phyloP scores from a whole-genome alignment of 2,888 invertebrate species.

The Cremastinae sp. region DNA sequence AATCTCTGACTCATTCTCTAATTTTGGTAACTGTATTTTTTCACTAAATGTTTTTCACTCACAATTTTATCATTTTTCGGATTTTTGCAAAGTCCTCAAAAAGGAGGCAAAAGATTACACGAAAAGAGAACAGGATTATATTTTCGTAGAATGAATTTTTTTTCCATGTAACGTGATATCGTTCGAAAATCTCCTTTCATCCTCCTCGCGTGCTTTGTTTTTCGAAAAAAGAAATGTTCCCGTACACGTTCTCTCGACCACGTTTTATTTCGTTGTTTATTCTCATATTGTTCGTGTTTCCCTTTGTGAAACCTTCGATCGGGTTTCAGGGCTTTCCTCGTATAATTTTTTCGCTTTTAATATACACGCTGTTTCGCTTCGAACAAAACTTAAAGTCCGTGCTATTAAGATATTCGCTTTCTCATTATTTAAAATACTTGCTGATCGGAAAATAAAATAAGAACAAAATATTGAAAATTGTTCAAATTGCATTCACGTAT shows the following conservation, averaged over 20 bases:
- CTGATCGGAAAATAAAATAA: too few relatives aligned
- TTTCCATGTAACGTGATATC: conserved; percentile 64
- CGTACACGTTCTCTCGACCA: conserved; percentile 54
- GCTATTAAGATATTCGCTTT: too few relatives aligned
- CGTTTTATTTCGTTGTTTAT: conserved; percentile 38
- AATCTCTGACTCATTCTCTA: conserved; percentile 29
- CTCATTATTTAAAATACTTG: too few relatives aligned
- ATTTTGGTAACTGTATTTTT: conserved; percentile 4
- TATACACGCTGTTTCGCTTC: conserved; percentile 2
- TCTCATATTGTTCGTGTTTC: conserved; percentile 45
- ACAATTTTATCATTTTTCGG: conserved; percentile 36
- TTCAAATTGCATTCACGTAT: background rate
- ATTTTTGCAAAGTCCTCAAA: conserved; percentile 25
- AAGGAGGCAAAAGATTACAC: background rate
- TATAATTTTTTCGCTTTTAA: conserved; percentile 25
- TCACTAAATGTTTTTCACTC: background rate
- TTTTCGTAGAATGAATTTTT: background rate
- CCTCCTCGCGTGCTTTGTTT: conserved; percentile 20
- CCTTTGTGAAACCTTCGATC: conserved; percentile 39
- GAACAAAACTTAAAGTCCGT: conserved; percentile 1
- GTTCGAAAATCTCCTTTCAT: conserved; percentile 31
- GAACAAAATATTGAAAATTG: background rate
- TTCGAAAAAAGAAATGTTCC: conserved; percentile 10
- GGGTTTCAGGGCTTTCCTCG: conserved; percentile 11
- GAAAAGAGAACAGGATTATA: conserved; percentile 17